Evolutionary conservation across 2,888 invertebrate species (phyloP).

Genomic region (Eubasilissa splendida): DNA sequence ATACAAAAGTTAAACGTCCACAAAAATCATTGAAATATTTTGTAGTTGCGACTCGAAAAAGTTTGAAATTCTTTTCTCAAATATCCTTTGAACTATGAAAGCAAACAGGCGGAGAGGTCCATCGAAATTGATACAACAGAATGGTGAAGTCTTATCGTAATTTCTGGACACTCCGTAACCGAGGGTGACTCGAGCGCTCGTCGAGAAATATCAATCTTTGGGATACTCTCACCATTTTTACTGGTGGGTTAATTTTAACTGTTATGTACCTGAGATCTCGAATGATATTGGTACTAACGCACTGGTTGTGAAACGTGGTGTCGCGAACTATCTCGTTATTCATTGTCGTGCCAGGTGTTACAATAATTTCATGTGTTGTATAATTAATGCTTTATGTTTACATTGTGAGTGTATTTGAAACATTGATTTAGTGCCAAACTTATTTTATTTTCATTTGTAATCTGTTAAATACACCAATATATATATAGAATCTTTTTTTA

Average conservation of each 20-base stretch:
- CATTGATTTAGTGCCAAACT: too few relatives aligned
- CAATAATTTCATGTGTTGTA: too few relatives aligned
- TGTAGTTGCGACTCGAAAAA: background rate
- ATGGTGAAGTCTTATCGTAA: constrained; percentile 8
- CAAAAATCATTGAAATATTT: too few relatives aligned
- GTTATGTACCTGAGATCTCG: background rate
- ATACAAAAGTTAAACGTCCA: too few relatives aligned
- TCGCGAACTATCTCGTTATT: background rate
- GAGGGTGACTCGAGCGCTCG: background rate
- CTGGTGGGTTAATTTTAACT: background rate
- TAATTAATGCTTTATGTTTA: too few relatives aligned
- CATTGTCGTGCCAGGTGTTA: too few relatives aligned
- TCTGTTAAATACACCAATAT: too few relatives aligned
- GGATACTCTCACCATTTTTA: background rate
- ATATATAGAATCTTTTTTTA: too few relatives aligned
- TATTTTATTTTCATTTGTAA: too few relatives aligned
- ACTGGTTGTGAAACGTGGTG: background rate
- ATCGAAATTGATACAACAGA: constrained; percentile 10
- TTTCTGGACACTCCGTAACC: background rate
- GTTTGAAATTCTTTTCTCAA: constrained; percentile 30
- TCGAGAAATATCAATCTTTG: background rate
- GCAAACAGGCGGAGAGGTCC: constrained; percentile 22
- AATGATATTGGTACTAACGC: constrained; percentile 8
- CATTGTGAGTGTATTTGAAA: too few relatives aligned
- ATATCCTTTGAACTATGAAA: constrained; percentile 26